Percentiles rank a stretch among this genome's conserved stretches.
Conservation (phyloP, 35 echinoderm and acorn worm genomes). For the Lytechinus variegatus region DNA sequence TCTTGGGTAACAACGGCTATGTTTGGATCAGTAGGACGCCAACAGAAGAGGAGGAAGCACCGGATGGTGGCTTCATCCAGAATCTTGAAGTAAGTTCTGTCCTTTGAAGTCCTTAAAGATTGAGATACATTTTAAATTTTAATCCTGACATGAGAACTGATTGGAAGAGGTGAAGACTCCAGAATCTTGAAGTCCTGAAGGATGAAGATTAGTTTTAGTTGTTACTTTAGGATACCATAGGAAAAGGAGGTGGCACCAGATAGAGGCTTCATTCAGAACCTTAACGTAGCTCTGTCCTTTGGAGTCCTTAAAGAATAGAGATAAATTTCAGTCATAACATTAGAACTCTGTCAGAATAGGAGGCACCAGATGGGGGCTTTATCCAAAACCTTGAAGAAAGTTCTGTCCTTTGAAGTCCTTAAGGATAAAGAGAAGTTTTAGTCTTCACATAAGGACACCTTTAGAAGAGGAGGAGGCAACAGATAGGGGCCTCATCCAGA, state of each 20-base stretch:
- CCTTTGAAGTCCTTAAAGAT: neutral
- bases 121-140: too few species aligned
- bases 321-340: too few species aligned
- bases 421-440: too few species aligned
- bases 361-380: constrained; percentile 61
- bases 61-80: constrained; percentile 59
- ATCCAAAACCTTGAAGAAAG: constrained; percentile 63
- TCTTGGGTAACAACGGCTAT: constrained; percentile 98
- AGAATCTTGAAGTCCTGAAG: too few species aligned
- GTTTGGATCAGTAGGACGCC: constrained; percentile 87
- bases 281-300: too few species aligned
- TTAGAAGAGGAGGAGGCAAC: too few species aligned
- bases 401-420: neutral
- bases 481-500: too few species aligned
- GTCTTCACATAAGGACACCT: too few species aligned
- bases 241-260: constrained; percentile 25
- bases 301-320: neutral
- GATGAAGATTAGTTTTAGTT: too few species aligned
- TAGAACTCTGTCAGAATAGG: neutral
- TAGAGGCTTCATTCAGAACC: constrained; percentile 65
- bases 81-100: constrained; percentile 52
- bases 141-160: too few species aligned
- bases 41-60: constrained; percentile 66
- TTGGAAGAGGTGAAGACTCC: too few species aligned
- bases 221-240: too few species aligned